phyloP scores from a whole-genome alignment of 2,888 invertebrate genomes.

The Gortyna flavago region DNA sequence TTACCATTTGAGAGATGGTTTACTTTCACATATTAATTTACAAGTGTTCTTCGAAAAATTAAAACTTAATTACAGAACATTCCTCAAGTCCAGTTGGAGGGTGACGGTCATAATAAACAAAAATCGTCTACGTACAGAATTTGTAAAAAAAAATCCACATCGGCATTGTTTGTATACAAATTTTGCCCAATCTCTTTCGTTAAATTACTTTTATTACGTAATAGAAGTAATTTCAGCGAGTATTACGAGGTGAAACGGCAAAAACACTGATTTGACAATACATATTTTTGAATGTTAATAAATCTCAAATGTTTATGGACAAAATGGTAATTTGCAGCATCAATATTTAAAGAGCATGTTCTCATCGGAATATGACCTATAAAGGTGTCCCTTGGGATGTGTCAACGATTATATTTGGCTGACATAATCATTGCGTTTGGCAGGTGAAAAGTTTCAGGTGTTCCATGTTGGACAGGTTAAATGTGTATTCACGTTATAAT shows the following conservation, averaged over 20 bases:
- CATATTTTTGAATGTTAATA: constrained; percentile 32
- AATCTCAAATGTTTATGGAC: constrained; percentile 22
- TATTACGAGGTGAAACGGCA: background rate
- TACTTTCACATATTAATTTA: background rate
- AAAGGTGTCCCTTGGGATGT: constrained; percentile 22
- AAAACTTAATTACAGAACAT: background rate
- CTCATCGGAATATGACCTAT: background rate
- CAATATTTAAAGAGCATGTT: constrained; percentile 4
- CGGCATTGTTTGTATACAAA: background rate
- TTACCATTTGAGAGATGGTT: background rate
- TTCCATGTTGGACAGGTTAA: background rate
- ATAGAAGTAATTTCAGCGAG: background rate
- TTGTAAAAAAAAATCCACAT: background rate
- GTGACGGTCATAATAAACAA: background rate
- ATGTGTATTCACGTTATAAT: background rate
- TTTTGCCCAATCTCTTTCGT: background rate
- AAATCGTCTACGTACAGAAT: background rate
- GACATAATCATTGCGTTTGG: constrained; percentile 4
- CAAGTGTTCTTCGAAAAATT: too few species aligned
- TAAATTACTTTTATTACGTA: background rate
- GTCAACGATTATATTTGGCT: constrained; percentile 20
- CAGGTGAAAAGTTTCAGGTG: constrained; percentile 19
- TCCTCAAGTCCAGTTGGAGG: too few species aligned
- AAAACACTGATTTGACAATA: constrained; percentile 18
- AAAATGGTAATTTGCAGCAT: constrained; percentile 21